Conservation (phyloP, 2,888 invertebrate genomes). For the Cheilosia vulpina region DNA sequence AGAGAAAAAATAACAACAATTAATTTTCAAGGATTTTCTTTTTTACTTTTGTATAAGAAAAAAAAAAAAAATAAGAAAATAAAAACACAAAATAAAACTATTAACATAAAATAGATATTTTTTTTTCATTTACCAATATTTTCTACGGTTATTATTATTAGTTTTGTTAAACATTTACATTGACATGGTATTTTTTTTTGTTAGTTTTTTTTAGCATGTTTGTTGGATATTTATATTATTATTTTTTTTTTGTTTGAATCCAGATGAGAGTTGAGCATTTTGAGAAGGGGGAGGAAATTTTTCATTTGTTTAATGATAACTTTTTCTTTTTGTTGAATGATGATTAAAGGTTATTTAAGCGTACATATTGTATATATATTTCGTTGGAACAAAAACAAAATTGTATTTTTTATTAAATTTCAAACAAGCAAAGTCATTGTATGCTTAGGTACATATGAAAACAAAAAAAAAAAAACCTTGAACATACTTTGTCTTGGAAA, state of each 20-base stretch:
- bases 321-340: conserved; percentile 36
- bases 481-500: conserved; percentile 34
- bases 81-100: conserved; percentile 33
- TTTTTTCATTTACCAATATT: conserved; percentile 81
- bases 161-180: conserved; percentile 68
- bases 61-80: conserved; percentile 11
- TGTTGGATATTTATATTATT: conserved; percentile 76
- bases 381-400: conserved; percentile 25
- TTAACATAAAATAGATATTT: conserved; percentile 43
- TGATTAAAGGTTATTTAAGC: conserved; percentile 63
- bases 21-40: conserved; percentile 60
- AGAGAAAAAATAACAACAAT: conserved; percentile 72
- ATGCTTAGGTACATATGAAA: conserved; percentile 12
- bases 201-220: conserved; percentile 76
- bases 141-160: conserved; percentile 78
- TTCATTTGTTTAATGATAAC: conserved; percentile 65
- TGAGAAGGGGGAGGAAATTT: conserved; percentile 75
- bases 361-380: conserved; percentile 20
- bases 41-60: neutral
- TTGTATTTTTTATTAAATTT: conserved; percentile 29
- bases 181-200: conserved; percentile 59
- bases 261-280: conserved; percentile 75
- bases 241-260: conserved; percentile 71
- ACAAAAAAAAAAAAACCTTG: conserved; percentile 20
- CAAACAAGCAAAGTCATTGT: conserved; percentile 56